phyloP scores from a whole-genome alignment of 2,113 vertebrate genomes.

The Pica pica region DNA sequence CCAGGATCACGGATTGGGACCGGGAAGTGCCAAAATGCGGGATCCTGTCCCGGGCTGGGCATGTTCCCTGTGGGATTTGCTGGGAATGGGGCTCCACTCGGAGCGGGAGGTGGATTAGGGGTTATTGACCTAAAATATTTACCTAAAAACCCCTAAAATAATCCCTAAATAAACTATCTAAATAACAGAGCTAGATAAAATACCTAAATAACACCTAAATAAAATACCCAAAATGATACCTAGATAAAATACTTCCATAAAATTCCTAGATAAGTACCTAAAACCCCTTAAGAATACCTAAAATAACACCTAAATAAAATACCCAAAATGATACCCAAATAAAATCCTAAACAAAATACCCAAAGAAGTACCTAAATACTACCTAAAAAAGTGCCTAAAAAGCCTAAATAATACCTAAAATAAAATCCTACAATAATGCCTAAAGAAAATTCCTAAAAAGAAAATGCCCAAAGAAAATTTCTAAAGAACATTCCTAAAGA shows the following conservation, averaged over 20 bases:
- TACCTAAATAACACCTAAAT: no score
- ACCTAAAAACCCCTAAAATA: background rate
- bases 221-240: background rate
- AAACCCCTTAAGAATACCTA: background rate
- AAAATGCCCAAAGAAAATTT: no score
- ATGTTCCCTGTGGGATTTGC: background rate
- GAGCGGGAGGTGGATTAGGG: background rate
- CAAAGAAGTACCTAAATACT: background rate
- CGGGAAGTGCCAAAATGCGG: rapidly evolving
- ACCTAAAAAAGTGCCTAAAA: no score
- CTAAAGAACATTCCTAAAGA: no score
- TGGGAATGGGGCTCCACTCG: background rate
- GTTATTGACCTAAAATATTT: background rate
- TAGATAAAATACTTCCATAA: background rate
- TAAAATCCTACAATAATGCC: no score
- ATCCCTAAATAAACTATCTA: background rate
- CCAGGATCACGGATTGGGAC: background rate
- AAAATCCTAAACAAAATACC: background rate
- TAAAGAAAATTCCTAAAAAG: no score
- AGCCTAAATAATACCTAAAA: no score
- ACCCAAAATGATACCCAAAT: no score
- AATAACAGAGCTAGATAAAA: no score
- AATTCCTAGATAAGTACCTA: no score
- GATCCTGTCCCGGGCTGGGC: background rate
- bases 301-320: background rate